Evolutionary conservation across 2,113 vertebrate genomes (phyloP).

Genomic region (Nothoprocta perdicaria): DNA sequence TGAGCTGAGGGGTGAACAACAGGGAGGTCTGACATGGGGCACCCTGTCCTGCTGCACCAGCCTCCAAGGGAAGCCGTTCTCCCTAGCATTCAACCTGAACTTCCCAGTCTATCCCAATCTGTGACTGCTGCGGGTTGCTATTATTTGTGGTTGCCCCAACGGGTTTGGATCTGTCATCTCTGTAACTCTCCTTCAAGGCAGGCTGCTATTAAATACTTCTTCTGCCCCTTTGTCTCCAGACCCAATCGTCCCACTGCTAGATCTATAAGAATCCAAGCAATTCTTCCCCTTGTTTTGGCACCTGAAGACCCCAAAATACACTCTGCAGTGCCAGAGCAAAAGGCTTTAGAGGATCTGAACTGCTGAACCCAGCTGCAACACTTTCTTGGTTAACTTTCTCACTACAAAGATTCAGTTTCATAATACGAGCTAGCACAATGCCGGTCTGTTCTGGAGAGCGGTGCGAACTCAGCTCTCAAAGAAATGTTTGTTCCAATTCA

Average conservation of each 20-base stretch:
- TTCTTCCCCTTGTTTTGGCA: not conserved
- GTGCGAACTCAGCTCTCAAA: slow-evolving; percentile 1
- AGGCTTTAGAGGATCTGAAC: not conserved
- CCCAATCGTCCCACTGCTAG: not conserved
- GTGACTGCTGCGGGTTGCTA: accelerated
- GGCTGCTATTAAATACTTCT: not conserved
- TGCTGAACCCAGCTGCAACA: not conserved
- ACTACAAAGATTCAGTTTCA: not conserved
- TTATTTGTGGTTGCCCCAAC: not conserved
- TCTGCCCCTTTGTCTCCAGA: not conserved
- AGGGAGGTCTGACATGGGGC: accelerated
- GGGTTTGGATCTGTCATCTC: not conserved
- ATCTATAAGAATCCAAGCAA: not conserved
- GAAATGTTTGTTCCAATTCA: not conserved
- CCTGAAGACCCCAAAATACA: not conserved
- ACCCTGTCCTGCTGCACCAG: not conserved
- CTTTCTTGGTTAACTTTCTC: not conserved
- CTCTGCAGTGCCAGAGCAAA: not conserved
- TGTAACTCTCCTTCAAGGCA: not conserved
- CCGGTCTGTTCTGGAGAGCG: not conserved
- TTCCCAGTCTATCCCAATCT: not conserved
- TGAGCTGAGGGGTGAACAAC: accelerated
- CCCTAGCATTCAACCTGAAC: not conserved
- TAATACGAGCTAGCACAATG: not conserved
- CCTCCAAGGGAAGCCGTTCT: not conserved